Evolutionary conservation across 1,140 invertebrate genomes (phyloP).

Genomic region (Cherax destructor): DNA sequence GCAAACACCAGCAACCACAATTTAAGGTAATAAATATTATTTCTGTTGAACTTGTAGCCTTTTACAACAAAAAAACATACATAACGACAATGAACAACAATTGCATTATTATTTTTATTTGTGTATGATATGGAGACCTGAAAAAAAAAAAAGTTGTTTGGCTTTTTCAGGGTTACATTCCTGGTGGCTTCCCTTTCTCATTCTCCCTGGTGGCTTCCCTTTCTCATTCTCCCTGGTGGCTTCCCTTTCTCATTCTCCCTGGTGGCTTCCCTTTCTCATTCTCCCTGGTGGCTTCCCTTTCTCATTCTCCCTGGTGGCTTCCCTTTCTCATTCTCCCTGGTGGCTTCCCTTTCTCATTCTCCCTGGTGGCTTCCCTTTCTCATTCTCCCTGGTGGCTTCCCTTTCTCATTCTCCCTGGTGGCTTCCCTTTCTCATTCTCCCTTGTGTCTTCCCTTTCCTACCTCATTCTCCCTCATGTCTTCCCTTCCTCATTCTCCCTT

Average conservation of each 20-base stretch:
- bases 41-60: too few species aligned
- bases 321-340: not conserved
- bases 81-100: too few species aligned
- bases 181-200: constrained; percentile 1
- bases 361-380: not conserved
- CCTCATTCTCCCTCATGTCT: not conserved
- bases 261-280: not conserved
- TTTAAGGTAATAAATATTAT: too few species aligned
- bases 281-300: too few species aligned
- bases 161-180: too few species aligned
- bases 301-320: not conserved
- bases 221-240: not conserved
- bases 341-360: not conserved
- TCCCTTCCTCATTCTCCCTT: not conserved
- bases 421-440: not conserved
- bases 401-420: not conserved
- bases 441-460: not conserved
- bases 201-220: not conserved
- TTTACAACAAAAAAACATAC: too few species aligned
- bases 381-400: not conserved
- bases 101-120: too few species aligned
- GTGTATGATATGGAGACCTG: too few species aligned
- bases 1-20: too few species aligned
- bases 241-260: not conserved
- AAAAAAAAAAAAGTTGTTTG: too few species aligned